Base-by-base conservation (phyloP, 2,888 invertebrate species). In the Trichopria drosophilae region DNA sequence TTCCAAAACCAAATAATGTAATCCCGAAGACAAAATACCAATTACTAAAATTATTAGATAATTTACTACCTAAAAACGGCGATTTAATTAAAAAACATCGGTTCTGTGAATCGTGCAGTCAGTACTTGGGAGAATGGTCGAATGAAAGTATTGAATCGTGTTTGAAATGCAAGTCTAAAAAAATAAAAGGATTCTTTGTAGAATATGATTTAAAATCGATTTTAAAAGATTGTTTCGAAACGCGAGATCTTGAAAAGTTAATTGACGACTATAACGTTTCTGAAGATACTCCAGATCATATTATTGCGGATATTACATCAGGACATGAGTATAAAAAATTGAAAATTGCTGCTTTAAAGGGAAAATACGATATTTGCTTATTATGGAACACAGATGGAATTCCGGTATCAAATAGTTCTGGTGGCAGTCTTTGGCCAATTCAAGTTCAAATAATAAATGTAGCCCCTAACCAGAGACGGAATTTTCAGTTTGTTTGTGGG, bases 1-100 rank as follows among this genome's bases (percentile, higher is more conserved):
- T 53, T 16, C 53, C 56, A 3, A 18, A 53, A 28, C 43, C 24
- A 23, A 53, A 56, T 29, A 46, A 49, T 42, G 23, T 56, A n/a
- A n/a, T n/a, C 10, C 47, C 40, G 9, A 42, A 26, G 41, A 47
- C 15, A 18, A 39, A 29, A 16, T 26, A 53, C 34, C 6, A 7
- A 10, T 42, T 56, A 7, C 20, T 39, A 4, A 46, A 50, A 51
- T 35, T 53, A 13, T 28, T 53, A 41, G 31, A 31, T 29, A 10
- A 23, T 24, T 19, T 47, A 2, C 15, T 51, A 15, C 53, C 56
- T 4, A 12, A 24, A 1, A 19, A 39, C 18, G 15, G 18, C 3
- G 13, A 45, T 1, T 13, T 42, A 7, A 31, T 53, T 10, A 43
- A 23, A 22, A 53, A 36, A 35, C 47, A 53, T 19, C 19, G 26